A percentile compares a stretch with the other conserved stretches of the same genome.
phyloP scores from a whole-genome alignment of 1,140 invertebrate species.

The Trissolcus basalis region DNA sequence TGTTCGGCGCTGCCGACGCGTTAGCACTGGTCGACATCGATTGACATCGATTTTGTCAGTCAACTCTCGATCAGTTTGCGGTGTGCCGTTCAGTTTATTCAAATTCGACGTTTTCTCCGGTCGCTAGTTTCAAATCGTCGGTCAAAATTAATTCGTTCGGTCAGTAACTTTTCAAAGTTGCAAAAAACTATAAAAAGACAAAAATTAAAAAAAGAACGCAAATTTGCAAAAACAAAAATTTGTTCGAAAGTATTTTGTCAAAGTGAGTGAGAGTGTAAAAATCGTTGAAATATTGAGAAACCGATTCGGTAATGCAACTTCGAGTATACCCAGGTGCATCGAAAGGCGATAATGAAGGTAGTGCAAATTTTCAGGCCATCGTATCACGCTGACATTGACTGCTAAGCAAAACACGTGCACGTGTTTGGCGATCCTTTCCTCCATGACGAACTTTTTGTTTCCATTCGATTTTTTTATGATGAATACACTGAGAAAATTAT shows the following conservation, averaged over 20 bases:
- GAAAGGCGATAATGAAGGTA: conserved; percentile 23
- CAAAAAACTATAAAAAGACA: too few relatives aligned
- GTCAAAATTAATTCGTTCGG: too few relatives aligned
- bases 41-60: conserved; percentile 10
- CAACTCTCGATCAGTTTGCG: conserved; percentile 10
- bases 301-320: background rate
- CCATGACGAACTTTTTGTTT: background rate
- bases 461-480: too few relatives aligned
- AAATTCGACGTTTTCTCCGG: background rate
- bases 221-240: background rate
- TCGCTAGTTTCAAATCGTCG: too few relatives aligned
- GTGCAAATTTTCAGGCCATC: conserved; percentile 13
- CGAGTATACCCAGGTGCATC: background rate
- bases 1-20: conserved; percentile 20
- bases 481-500: too few relatives aligned
- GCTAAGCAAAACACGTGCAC: conserved; percentile 16
- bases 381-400: conserved; percentile 15
- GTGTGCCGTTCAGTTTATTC: background rate
- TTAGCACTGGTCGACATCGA: conserved; percentile 32
- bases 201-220: background rate
- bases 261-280: background rate
- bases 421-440: conserved; percentile 1
- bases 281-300: background rate
- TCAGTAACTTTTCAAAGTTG: too few relatives aligned
- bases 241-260: background rate